A percentile compares a stretch with the other conserved stretches of the same genome.
Evolutionary conservation across 1,140 invertebrate species (phyloP).

Genomic region (Drosophila athabasca): DNA sequence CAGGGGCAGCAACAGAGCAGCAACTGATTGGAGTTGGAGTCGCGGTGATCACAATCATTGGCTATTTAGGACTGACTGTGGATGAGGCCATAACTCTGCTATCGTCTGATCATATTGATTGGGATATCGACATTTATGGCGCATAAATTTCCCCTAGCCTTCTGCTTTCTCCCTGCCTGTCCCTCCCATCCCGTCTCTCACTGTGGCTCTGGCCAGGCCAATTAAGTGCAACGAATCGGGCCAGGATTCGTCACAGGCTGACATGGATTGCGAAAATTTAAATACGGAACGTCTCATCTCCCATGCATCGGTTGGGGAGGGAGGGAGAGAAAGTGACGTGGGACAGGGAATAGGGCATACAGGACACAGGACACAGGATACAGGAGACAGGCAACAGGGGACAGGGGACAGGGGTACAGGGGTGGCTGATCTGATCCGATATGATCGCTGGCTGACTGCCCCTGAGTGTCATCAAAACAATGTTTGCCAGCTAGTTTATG

Average conservation of each 20-base stretch:
- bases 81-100: constrained; percentile 1
- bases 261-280: constrained; percentile 72
- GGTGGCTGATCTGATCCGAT: constrained; percentile 11
- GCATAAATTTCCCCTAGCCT: constrained; percentile 72
- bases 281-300: constrained; percentile 55
- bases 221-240: constrained; percentile 77
- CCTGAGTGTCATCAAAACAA: constrained; percentile 80
- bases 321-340: background rate
- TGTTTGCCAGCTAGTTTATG: constrained; percentile 78
- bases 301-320: background rate
- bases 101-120: constrained; percentile 32
- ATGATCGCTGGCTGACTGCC: constrained; percentile 34
- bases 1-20: too few species aligned
- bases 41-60: constrained; percentile 7
- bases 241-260: constrained; percentile 64
- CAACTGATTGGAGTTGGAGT: background rate
- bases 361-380: too few species aligned
- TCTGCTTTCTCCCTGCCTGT: constrained; percentile 40
- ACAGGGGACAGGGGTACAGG: constrained; percentile 15
- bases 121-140: constrained; percentile 71
- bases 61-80: too few species aligned
- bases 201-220: constrained; percentile 46
- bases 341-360: background rate
- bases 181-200: background rate
- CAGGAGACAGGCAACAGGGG: background rate